Conservation (phyloP, 2,888 invertebrate genomes). For the Busseola fusca region DNA sequence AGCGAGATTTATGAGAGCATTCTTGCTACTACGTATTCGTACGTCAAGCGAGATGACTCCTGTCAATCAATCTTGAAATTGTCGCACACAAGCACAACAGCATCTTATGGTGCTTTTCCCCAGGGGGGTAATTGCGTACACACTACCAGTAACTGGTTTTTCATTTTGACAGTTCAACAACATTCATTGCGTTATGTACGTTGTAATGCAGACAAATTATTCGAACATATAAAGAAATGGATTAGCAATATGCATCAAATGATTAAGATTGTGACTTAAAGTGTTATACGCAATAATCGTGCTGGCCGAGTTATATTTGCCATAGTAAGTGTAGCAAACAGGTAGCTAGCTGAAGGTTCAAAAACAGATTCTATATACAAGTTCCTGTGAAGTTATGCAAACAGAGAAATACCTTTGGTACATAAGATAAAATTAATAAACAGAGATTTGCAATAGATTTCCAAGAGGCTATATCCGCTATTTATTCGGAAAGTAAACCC, state of each 20-base stretch:
- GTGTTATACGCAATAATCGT: too few species aligned
- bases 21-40: slow-evolving; percentile 74
- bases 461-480: slow-evolving; percentile 72
- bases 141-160: not conserved
- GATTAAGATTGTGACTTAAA: not conserved
- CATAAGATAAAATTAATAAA: slow-evolving; percentile 67
- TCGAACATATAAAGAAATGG: not conserved
- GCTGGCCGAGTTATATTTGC: not conserved
- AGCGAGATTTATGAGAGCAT: slow-evolving; percentile 83
- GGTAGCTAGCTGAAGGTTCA: not conserved
- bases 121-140: slow-evolving; percentile 8
- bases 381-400: not conserved
- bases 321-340: not conserved
- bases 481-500: slow-evolving; percentile 85
- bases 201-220: too few species aligned
- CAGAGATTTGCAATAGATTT: slow-evolving; percentile 67
- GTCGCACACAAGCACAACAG: slow-evolving; percentile 71
- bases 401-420: not conserved
- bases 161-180: not conserved
- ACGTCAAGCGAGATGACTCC: slow-evolving; percentile 80
- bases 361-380: not conserved
- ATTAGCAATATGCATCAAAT: not conserved
- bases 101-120: slow-evolving; percentile 53
- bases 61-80: slow-evolving; percentile 83
- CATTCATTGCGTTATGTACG: too few species aligned